Conservation (phyloP, 2,888 invertebrate genomes). For the Lamproptera curius region DNA sequence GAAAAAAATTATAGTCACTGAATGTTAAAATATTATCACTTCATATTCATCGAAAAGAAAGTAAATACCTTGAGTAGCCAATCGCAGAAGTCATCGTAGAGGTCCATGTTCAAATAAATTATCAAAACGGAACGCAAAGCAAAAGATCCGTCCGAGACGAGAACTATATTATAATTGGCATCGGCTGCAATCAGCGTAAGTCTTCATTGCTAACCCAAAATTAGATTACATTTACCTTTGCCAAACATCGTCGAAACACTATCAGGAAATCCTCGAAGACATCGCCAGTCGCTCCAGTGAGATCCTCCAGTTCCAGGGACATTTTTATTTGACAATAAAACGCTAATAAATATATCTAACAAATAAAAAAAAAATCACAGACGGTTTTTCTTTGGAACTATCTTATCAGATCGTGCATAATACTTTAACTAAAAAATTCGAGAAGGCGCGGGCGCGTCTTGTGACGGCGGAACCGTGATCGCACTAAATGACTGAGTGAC, state of each 20-base stretch:
- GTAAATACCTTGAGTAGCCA: slow-evolving; percentile 50
- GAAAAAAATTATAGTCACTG: not conserved
- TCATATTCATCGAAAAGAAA: slow-evolving; percentile 5
- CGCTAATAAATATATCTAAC: slow-evolving; percentile 37
- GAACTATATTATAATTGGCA: slow-evolving; percentile 16
- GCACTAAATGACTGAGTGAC: slow-evolving; percentile 42
- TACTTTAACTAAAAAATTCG: slow-evolving; percentile 46
- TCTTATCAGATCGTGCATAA: slow-evolving; percentile 54
- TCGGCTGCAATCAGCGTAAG: slow-evolving; percentile 28
- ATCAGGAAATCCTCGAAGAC: slow-evolving; percentile 86
- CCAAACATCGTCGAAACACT: slow-evolving; percentile 82
- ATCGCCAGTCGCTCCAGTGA: slow-evolving; percentile 81
- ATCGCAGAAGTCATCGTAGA: slow-evolving; percentile 49
- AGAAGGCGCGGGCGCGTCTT: slow-evolving; percentile 41
- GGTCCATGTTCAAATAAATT: slow-evolving; percentile 47
- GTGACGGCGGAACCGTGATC: slow-evolving; percentile 42
- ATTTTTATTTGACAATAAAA: slow-evolving; percentile 62
- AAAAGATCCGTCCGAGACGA: slow-evolving; percentile 5
- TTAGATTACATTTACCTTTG: slow-evolving; percentile 81
- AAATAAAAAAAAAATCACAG: slow-evolving; percentile 66
- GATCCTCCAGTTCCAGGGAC: slow-evolving; percentile 82
- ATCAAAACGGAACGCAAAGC: slow-evolving; percentile 8
- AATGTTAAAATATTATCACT: not conserved
- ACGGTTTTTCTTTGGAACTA: slow-evolving; percentile 59
- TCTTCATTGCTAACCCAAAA: slow-evolving; percentile 48